These are phyloP conservation scores for Mycalesis mineus DNA, from an alignment of 2,888 invertebrate genomes.

Conservation along the genomic window DNA sequence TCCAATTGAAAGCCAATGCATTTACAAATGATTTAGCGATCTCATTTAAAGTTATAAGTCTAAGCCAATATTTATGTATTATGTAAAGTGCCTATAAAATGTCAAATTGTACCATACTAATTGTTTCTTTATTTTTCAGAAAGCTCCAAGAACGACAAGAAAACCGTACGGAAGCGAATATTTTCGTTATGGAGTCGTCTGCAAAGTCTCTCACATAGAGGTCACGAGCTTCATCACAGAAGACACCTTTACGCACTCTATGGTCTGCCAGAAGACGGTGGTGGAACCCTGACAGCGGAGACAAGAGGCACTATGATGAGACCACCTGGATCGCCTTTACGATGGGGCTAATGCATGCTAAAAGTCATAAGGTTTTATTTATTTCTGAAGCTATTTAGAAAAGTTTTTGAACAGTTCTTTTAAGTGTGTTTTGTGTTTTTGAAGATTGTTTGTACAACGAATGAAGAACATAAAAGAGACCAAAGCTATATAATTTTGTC, in stretches of 20 bases:
- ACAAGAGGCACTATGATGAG: conserved; percentile 60
- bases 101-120: no score
- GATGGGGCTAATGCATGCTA: conserved; percentile 53
- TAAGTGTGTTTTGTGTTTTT: no score
- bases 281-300: conserved; percentile 60
- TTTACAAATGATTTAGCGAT: no score
- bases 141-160: conserved; percentile 40
- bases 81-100: no score
- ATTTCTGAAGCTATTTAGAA: not conserved
- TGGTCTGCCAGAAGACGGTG: conserved; percentile 55
- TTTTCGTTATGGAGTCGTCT: conserved; percentile 70
- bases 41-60: no score
- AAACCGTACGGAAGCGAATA: conserved; percentile 58
- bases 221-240: conserved; percentile 64
- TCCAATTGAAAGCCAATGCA: no score
- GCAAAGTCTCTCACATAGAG: conserved; percentile 63
- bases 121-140: conserved; percentile 38
- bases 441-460: no score
- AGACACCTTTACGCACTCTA: conserved; percentile 64
- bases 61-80: no score
- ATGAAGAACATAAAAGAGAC: no score
- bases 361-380: not conserved
- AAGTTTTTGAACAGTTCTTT: no score
- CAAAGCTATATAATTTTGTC: no score
- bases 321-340: conserved; percentile 69